Evolutionary conservation across 1,140 invertebrate genomes (phyloP).

Genomic region (Orius insidiosus): DNA sequence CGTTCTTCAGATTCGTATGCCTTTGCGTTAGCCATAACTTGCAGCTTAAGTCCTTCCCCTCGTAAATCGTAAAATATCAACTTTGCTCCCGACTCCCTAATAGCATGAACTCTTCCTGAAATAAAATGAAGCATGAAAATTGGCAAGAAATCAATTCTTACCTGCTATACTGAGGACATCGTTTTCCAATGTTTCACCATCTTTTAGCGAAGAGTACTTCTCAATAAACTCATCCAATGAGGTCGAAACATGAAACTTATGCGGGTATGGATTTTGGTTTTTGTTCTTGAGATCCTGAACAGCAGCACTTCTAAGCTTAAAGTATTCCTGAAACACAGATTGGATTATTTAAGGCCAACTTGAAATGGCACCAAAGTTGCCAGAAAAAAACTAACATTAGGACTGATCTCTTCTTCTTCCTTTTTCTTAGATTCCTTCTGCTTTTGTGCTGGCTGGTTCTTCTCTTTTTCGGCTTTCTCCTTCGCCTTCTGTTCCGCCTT

Average conservation of each 20-base stretch:
- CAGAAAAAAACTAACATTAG: conserved; percentile 44
- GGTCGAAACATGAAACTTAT: conserved; percentile 89
- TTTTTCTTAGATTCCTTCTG: conserved; percentile 29
- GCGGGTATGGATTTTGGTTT: conserved; percentile 86
- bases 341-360: too few species aligned
- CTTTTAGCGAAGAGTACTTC: conserved; percentile 52
- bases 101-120: conserved; percentile 77
- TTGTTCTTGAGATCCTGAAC: conserved; percentile 59
- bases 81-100: conserved; percentile 84
- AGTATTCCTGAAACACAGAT: conserved; percentile 54
- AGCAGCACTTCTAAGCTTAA: conserved; percentile 59
- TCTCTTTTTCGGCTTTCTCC: conserved; percentile 75
- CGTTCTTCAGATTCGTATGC: conserved; percentile 51
- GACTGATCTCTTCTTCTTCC: conserved; percentile 73
- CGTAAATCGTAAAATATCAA: conserved; percentile 94
- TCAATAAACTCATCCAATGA: conserved; percentile 82
- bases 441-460: conserved; percentile 25
- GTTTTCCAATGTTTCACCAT: conserved; percentile 63
- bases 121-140: conserved; percentile 11
- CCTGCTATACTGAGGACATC: conserved; percentile 59
- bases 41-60: conserved; percentile 85
- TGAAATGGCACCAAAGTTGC: too few species aligned
- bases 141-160: conserved; percentile 19
- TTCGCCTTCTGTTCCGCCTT: conserved; percentile 88
- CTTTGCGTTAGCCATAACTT: conserved; percentile 85